phyloP scores from a whole-genome alignment of 2,113 vertebrate species.

The Pedetes capensis region DNA sequence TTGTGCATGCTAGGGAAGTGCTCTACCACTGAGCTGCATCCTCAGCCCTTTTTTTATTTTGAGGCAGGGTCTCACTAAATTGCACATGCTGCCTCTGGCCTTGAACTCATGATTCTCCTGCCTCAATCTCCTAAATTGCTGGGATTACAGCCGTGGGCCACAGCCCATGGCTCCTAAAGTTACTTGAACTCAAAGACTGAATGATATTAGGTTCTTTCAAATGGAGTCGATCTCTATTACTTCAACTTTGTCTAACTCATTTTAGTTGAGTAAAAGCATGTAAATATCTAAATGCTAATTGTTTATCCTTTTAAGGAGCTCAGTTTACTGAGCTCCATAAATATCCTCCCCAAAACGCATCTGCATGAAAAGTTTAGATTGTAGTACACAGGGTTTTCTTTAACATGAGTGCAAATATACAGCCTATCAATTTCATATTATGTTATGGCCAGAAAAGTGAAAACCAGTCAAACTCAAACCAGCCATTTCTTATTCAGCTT shows the following conservation, averaged over 20 bases:
- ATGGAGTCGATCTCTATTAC: neutral
- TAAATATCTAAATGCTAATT: neutral
- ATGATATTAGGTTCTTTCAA: neutral
- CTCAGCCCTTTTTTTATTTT: too few relatives aligned
- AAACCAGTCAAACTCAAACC: neutral
- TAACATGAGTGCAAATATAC: neutral
- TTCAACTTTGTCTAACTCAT: neutral
- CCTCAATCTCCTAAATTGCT: too few relatives aligned
- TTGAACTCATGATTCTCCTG: too few relatives aligned
- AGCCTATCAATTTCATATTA: neutral
- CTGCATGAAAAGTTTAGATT: neutral
- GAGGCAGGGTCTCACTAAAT: too few relatives aligned
- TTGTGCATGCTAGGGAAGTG: too few relatives aligned
- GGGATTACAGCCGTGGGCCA: too few relatives aligned
- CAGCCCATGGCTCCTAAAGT: neutral
- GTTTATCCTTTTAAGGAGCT: neutral
- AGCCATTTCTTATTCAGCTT: neutral
- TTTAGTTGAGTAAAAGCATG: neutral
- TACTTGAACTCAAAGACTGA: conserved; percentile 15
- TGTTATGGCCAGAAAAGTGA: neutral
- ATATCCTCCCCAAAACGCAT: neutral
- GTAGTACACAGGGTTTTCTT: neutral
- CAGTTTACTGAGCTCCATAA: conserved; percentile 15
- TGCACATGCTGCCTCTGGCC: too few relatives aligned
- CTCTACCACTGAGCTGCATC: too few relatives aligned